Evolutionary conservation across 1,140 invertebrate genomes (phyloP).

Genomic region (Macrobrachium nipponense): DNA sequence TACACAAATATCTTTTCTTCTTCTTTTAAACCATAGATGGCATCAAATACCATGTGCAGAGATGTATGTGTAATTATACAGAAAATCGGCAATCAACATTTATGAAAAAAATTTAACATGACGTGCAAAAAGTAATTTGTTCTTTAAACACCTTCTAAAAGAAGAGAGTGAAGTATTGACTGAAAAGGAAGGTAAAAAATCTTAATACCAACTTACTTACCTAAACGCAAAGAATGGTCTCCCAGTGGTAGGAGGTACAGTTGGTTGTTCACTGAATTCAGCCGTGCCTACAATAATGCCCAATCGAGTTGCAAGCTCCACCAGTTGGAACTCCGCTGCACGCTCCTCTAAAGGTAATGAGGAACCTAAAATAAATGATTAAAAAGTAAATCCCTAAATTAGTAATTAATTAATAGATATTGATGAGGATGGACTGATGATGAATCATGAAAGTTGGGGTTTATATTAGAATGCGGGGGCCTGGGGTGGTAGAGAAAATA

Average conservation of each 20-base stretch:
- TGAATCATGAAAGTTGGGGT: too few species aligned
- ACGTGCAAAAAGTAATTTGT: background rate
- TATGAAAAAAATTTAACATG: too few species aligned
- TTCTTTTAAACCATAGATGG: too few species aligned
- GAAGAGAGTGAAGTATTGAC: background rate
- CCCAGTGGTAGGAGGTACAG: slow-evolving; percentile 19
- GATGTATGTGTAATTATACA: too few species aligned
- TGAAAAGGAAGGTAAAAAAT: background rate
- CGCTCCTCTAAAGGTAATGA: background rate
- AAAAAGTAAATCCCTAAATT: too few species aligned
- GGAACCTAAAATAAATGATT: background rate
- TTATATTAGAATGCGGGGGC: too few species aligned
- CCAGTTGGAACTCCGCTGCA: slow-evolving; percentile 2
- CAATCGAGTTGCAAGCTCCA: slow-evolving; percentile 45
- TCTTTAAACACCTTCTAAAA: background rate
- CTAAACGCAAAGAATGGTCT: slow-evolving; percentile 59
- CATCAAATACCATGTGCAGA: too few species aligned
- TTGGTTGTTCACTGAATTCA: slow-evolving; percentile 47
- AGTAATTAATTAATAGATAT: background rate
- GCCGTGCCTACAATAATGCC: slow-evolving; percentile 46
- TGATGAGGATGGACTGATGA: too few species aligned
- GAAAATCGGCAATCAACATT: too few species aligned
- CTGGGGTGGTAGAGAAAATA: too few species aligned
- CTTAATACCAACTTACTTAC: background rate
- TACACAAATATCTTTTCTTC: too few species aligned